phyloP scores from a whole-genome alignment of 2,113 vertebrate genomes.

The Mus pahari region DNA sequence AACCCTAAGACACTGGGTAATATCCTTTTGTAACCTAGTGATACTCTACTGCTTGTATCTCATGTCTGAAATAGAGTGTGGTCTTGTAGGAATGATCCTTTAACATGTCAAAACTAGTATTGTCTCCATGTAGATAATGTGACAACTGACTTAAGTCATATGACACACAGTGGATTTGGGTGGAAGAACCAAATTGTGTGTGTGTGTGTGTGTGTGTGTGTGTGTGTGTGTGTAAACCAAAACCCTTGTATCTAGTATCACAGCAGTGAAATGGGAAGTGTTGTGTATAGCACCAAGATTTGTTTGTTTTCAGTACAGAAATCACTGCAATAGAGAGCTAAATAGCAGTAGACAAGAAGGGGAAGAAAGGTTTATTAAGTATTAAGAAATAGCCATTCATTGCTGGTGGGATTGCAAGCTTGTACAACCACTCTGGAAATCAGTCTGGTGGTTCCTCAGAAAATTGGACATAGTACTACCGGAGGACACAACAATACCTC shows the following conservation, averaged over 20 bases:
- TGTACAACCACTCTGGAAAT: too few species aligned
- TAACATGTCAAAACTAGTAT: not conserved
- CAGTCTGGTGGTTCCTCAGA: too few species aligned
- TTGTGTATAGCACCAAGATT: not conserved
- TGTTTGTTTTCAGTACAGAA: not conserved
- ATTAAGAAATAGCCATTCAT: conserved; percentile 18
- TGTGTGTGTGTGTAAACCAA: not conserved
- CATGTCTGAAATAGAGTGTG: not conserved
- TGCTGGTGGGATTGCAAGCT: too few species aligned
- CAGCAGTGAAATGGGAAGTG: not conserved
- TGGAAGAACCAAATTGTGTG: not conserved
- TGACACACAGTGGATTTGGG: not conserved
- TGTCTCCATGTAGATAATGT: not conserved
- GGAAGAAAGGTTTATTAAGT: not conserved
- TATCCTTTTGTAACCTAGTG: not conserved
- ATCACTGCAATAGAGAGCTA: not conserved
- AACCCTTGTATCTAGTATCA: not conserved
- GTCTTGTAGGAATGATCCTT: not conserved
- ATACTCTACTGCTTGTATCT: not conserved
- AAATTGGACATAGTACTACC: too few species aligned
- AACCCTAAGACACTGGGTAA: too few species aligned
- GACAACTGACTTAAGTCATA: not conserved
- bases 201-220: not conserved
- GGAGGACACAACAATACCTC: too few species aligned
- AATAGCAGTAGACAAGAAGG: not conserved